phyloP scores from a whole-genome alignment of 2,888 invertebrate species.

The Clistopyga incitator region DNA sequence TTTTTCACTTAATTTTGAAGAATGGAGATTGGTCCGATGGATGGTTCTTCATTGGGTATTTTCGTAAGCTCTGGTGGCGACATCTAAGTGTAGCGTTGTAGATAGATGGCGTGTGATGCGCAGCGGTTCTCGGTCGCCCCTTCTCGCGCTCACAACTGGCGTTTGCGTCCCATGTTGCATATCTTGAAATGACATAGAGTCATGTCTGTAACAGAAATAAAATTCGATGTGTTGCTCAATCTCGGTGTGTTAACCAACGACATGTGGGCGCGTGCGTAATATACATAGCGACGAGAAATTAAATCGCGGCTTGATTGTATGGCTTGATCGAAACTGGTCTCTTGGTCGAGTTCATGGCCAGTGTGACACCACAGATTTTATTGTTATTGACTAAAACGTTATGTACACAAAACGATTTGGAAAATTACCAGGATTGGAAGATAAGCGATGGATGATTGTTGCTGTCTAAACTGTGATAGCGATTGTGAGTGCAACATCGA shows the following conservation, averaged over 20 bases:
- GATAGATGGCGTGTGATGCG: slow-evolving; percentile 38
- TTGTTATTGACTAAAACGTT: not conserved
- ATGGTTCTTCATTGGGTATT: not conserved
- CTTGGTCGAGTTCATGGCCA: slow-evolving; percentile 16
- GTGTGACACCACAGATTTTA: not conserved
- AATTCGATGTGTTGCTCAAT: slow-evolving; percentile 16
- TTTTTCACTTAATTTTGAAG: not conserved
- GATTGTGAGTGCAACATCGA: not conserved
- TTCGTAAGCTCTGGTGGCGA: slow-evolving; percentile 14
- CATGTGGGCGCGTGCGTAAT: not conserved
- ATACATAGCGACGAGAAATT: slow-evolving; percentile 38
- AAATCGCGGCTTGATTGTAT: not conserved
- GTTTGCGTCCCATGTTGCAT: slow-evolving; percentile 89
- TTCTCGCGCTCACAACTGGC: slow-evolving; percentile 77
- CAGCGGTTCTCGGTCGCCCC: slow-evolving; percentile 25
- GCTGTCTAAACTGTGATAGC: not conserved
- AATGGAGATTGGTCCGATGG: not conserved
- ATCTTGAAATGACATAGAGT: slow-evolving; percentile 89
- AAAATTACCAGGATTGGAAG: slow-evolving; percentile 6
- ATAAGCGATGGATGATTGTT: not conserved
- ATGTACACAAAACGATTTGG: slow-evolving; percentile 42
- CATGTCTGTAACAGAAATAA: slow-evolving; percentile 86
- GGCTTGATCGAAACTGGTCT: slow-evolving; percentile 1
- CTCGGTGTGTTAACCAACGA: too few relatives aligned
- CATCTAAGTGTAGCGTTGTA: slow-evolving; percentile 16